phyloP scores from a whole-genome alignment of 2,113 vertebrate species.

The Hemiscyllium ocellatum region DNA sequence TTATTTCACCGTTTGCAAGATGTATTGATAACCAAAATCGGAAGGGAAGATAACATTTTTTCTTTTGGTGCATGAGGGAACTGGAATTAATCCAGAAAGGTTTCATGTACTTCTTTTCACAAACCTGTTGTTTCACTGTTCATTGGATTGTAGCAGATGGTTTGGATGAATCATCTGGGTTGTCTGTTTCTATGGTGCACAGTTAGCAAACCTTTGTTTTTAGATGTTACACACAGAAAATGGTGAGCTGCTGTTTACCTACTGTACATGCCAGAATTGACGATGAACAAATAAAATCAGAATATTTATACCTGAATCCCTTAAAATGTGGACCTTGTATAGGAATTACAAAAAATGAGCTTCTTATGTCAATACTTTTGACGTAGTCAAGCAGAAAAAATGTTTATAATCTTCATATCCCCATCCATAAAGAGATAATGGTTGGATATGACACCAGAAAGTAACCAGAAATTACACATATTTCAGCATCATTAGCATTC shows the following conservation, averaged over 20 bases:
- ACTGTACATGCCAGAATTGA: not conserved
- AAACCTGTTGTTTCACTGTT: not conserved
- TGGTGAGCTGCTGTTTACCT: not conserved
- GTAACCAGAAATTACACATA: not conserved
- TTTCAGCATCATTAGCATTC: not conserved
- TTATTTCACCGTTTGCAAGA: not conserved
- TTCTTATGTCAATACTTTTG: not conserved
- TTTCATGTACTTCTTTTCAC: not conserved
- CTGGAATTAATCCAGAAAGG: not conserved
- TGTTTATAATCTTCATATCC: not conserved
- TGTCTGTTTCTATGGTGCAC: not conserved
- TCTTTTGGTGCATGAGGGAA: not conserved
- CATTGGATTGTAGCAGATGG: not conserved
- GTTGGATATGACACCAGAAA: not conserved
- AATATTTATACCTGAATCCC: not conserved
- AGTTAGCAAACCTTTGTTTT: not conserved
- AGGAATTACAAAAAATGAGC: not conserved
- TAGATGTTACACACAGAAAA: not conserved
- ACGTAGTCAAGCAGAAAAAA: not conserved
- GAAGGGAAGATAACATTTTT: not conserved
- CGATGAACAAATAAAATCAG: not conserved
- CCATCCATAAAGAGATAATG: not conserved
- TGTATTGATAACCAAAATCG: not conserved
- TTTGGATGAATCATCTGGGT: not conserved
- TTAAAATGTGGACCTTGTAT: not conserved